Evolutionary conservation across 1,140 invertebrate species (phyloP).

Genomic region (Dendrolimus kikuchii): DNA sequence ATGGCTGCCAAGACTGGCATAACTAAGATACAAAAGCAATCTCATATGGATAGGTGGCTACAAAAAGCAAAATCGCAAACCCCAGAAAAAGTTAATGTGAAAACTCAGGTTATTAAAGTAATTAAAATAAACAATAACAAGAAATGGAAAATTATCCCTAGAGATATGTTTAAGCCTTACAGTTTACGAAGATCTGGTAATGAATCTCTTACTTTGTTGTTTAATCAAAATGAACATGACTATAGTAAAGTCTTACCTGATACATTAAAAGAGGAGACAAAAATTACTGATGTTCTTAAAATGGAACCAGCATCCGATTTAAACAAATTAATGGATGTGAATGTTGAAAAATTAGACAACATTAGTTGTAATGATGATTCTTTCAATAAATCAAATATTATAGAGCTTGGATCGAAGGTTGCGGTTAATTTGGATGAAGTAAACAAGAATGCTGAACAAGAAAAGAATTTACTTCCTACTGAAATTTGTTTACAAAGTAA

Average conservation of each 20-base stretch:
- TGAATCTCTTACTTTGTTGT: conserved; percentile 35
- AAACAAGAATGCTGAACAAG: too few relatives aligned
- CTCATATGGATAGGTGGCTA: conserved; percentile 69
- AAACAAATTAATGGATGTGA: conserved; percentile 1
- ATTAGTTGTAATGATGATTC: conserved; percentile 12
- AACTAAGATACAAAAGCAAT: conserved; percentile 61
- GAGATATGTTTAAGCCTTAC: conserved; percentile 24
- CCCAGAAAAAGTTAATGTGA: conserved; percentile 50
- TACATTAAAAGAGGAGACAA: neutral
- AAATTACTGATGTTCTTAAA: too few relatives aligned
- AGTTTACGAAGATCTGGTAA: conserved; percentile 28
- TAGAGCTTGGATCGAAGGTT: too few relatives aligned
- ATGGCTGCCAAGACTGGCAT: conserved; percentile 65
- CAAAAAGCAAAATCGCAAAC: conserved; percentile 67
- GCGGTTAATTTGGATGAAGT: too few relatives aligned
- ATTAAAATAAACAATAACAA: conserved; percentile 20
- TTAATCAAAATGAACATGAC: conserved; percentile 46
- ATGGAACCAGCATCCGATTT: too few relatives aligned
- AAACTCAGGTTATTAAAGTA: conserved; percentile 15
- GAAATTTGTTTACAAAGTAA: too few relatives aligned
- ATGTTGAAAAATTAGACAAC: conserved; percentile 13
- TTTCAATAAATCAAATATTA: conserved; percentile 6
- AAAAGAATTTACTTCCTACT: too few relatives aligned
- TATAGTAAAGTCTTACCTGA: conserved; percentile 27
- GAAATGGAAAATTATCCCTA: conserved; percentile 18